phyloP scores from a whole-genome alignment of 1,140 invertebrate species.

The Drosophila ananassae region DNA sequence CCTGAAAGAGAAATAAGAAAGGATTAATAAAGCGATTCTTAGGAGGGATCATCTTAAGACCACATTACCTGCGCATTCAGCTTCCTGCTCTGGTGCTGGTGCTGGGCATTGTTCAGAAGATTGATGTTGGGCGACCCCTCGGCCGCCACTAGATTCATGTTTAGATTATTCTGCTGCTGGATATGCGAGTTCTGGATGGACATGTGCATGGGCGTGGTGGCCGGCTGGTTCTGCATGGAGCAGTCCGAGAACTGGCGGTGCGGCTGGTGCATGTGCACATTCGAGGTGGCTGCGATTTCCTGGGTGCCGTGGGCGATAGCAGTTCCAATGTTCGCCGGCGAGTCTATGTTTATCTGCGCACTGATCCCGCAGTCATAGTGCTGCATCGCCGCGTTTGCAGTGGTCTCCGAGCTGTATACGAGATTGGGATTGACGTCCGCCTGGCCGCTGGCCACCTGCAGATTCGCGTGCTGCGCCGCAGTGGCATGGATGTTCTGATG shows the following conservation, averaged over 20 bases:
- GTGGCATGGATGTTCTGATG: constrained; percentile 54
- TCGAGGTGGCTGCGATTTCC: constrained; percentile 86
- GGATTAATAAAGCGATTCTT: not conserved
- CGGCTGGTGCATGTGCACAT: constrained; percentile 85
- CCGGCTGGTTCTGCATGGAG: constrained; percentile 86
- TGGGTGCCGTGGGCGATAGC: constrained; percentile 92
- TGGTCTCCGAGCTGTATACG: constrained; percentile 58
- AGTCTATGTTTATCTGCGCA: constrained; percentile 93
- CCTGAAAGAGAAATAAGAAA: constrained; percentile 11
- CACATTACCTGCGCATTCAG: constrained; percentile 67
- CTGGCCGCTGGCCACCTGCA: constrained; percentile 54
- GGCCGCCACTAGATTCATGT: constrained; percentile 67
- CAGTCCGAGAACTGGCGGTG: constrained; percentile 87
- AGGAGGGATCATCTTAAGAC: not conserved
- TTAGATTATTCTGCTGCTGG: constrained; percentile 74
- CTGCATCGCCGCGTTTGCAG: constrained; percentile 88
- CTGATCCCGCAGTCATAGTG: constrained; percentile 92
- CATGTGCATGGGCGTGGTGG: constrained; percentile 86
- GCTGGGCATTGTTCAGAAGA: constrained; percentile 65
- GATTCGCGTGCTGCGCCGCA: constrained; percentile 41
- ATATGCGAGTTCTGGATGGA: constrained; percentile 83
- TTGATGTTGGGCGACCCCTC: constrained; percentile 67
- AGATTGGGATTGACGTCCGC: constrained; percentile 64
- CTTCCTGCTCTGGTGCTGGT: constrained; percentile 71
- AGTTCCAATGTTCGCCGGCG: constrained; percentile 93